Conservation (phyloP, 2,888 invertebrate species). For the Tholera decimalis region DNA sequence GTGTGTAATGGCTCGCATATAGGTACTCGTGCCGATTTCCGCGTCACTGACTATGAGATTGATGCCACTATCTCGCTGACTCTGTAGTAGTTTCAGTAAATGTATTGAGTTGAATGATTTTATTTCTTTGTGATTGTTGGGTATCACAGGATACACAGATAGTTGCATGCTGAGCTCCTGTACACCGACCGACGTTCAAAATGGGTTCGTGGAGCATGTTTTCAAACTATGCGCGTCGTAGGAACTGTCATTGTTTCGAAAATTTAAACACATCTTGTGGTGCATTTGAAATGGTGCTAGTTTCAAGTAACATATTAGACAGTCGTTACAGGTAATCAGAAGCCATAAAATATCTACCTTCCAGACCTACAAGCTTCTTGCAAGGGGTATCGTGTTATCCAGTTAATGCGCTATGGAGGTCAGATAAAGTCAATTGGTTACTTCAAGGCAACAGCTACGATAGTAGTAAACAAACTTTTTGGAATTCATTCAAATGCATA, state of each 20-base stretch:
- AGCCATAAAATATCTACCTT: too few relatives aligned
- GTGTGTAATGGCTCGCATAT: constrained; percentile 26
- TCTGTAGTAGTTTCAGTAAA: background rate
- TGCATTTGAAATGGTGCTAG: too few relatives aligned
- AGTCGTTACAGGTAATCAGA: too few relatives aligned
- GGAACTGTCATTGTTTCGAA: too few relatives aligned
- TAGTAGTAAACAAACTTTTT: background rate
- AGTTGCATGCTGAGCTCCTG: background rate
- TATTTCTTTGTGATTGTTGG: constrained; percentile 8
- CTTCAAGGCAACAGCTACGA: too few relatives aligned
- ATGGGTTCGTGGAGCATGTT: background rate
- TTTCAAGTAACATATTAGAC: too few relatives aligned
- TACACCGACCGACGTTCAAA: too few relatives aligned
- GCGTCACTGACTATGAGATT: constrained; percentile 22
- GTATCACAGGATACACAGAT: background rate
- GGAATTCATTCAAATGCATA: background rate
- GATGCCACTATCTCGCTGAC: constrained; percentile 28
- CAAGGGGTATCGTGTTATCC: too few relatives aligned
- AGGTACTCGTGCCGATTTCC: constrained; percentile 41
- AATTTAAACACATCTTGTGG: too few relatives aligned
- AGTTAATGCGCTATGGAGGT: too few relatives aligned
- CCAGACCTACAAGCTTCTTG: too few relatives aligned
- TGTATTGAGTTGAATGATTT: constrained; percentile 12
- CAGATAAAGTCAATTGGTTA: too few relatives aligned
- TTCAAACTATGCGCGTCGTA: background rate